A percentile compares a stretch with the other conserved stretches of the same genome.
phyloP scores from a whole-genome alignment of 2,888 invertebrate genomes.

The Protula sp. region DNA sequence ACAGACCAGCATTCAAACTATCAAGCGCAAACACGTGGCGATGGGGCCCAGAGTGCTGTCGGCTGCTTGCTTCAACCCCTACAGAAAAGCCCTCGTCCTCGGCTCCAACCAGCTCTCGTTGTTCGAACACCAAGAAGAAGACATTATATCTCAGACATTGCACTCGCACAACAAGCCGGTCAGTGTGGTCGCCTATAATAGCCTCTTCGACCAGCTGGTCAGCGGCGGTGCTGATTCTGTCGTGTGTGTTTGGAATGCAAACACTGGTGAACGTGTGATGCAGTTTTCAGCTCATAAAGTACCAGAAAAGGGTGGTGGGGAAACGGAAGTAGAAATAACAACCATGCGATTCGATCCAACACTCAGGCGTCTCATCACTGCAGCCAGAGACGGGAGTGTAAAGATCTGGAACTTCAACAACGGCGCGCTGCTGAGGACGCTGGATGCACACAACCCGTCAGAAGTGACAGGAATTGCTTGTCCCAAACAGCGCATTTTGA shows the following conservation, averaged over 20 bases:
- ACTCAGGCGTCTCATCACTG: conserved; percentile 68
- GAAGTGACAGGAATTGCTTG: conserved; percentile 60
- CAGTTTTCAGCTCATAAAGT: conserved; percentile 55
- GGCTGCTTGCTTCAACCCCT: conserved; percentile 8
- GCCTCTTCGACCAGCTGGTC: conserved; percentile 59
- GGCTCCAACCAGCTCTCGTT: conserved; percentile 14
- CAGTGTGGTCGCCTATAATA: conserved; percentile 10
- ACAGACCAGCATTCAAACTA: conserved; percentile 65
- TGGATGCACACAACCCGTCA: conserved; percentile 58
- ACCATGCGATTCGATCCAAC: conserved; percentile 72
- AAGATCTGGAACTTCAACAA: conserved; percentile 83
- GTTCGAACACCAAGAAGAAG: conserved; percentile 12
- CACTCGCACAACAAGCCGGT: conserved; percentile 10
- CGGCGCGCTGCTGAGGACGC: conserved; percentile 67
- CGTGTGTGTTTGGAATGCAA: conserved; percentile 77
- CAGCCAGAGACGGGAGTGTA: conserved; percentile 71
- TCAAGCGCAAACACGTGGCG: conserved; percentile 10
- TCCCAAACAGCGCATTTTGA: conserved; percentile 63
- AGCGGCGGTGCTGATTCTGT: conserved; percentile 74
- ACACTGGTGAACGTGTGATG: conserved; percentile 64
- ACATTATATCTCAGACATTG: background rate
- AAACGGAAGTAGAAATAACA: conserved; percentile 60
- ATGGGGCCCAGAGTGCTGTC: conserved; percentile 9
- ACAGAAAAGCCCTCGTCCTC: conserved; percentile 12
- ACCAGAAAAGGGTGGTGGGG: background rate